Base-by-base conservation (phyloP, 2,797 vertebrate species). In the Sebastolobus altivelis region DNA sequence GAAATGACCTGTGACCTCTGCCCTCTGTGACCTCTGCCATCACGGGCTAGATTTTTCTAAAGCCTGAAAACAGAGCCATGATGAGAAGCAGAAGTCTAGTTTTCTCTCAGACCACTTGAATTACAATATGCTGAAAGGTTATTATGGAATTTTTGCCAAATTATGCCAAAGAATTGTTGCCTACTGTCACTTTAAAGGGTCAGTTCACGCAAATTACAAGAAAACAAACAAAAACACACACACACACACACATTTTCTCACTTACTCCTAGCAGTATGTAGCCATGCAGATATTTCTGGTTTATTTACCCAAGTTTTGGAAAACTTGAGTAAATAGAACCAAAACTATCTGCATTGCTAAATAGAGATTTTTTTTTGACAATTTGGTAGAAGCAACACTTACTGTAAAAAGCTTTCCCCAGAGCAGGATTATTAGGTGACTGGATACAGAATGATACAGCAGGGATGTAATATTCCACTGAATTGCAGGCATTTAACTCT, bases 401-500 rank as follows among this genome's bases (percentile, higher is more conserved):
- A 25, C 25, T 25, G 25, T 25, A 25, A 79, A 71, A 22, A n/a
- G 1, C 2, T 18, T 14, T 66, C 63, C 18, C 1, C 20, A n/a
- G 10, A 52, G 56, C 16, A 63, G 38, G 22, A 72, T 62, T 27
- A 71, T 73, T 52, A 29, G 6, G 10, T 7, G 29, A 31, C 8
- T 27, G 2, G 20, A 22, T 46, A 49, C 20, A 79, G 20, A 29
- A 49, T 60, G 59, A 77, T 38, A 58, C 60, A 68, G 71, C 63
- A 8, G n/a, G 37, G 55, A 62, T 70, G 38, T 43, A 12, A 77
- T 72, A 59, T 62, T 69, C 49, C 11, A 38, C 49, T 60, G 22
- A 87, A 85, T 52, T 46, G 18, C 27, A 31, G 56, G 11, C 70
- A 81, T 83, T 90, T 68, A 75, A 61, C 38, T 61, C 29, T 59